These are phyloP conservation scores for Trachelipus rathkii DNA, from an alignment of 1,140 invertebrate species.

Conservation along the genomic window DNA sequence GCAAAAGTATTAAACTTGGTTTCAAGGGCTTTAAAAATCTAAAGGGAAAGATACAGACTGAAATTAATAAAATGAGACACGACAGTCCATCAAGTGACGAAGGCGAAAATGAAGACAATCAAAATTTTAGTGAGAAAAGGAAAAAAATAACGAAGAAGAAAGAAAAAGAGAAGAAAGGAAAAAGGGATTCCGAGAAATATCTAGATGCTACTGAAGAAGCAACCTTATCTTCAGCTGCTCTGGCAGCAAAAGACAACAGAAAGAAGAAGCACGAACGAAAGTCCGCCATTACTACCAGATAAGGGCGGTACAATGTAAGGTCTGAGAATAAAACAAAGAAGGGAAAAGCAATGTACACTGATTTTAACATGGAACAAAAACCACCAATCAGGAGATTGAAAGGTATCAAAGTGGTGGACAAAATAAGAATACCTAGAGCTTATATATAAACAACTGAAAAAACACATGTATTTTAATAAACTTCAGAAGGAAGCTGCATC, in stretches of 20 bases:
- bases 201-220: slow-evolving; percentile 31
- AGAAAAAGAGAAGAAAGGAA: slow-evolving; percentile 35
- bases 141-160: slow-evolving; percentile 38
- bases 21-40: slow-evolving; percentile 40
- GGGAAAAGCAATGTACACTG: no score
- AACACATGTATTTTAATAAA: no score
- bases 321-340: no score
- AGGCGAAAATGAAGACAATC: slow-evolving; percentile 23
- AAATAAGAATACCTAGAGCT: no score
- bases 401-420: no score
- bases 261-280: slow-evolving; percentile 30
- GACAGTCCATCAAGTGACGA: slow-evolving; percentile 39
- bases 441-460: no score
- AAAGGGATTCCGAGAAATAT: slow-evolving; percentile 28
- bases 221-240: slow-evolving; percentile 22
- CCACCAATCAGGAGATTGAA: no score
- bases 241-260: slow-evolving; percentile 32
- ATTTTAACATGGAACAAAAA: no score
- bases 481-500: no score
- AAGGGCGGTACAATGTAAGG: no score
- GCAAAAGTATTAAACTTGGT: slow-evolving; percentile 34
- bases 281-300: no score
- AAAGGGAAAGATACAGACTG: slow-evolving; percentile 38
- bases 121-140: slow-evolving; percentile 24
- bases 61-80: slow-evolving; percentile 35